A percentile compares a stretch with the other conserved stretches of the same genome.
Evolutionary conservation across 2,888 invertebrate genomes (phyloP).

Genomic region (Poecilobothrus nobilitatus): DNA sequence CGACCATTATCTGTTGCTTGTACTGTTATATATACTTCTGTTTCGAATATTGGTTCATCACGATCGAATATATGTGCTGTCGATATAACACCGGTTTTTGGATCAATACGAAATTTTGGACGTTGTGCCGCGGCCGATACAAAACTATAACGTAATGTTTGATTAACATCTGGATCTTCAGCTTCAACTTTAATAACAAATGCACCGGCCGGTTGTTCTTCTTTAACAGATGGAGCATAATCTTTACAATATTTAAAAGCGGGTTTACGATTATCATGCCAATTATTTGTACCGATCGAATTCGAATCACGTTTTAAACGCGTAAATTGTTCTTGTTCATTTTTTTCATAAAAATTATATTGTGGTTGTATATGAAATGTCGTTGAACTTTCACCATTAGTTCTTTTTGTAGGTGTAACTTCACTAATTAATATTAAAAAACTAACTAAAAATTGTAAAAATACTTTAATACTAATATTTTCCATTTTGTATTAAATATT

Average conservation of each 20-base stretch:
- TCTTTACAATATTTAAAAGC: conserved; percentile 73
- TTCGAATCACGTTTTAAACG: conserved; percentile 4
- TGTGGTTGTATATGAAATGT: neutral
- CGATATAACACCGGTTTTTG: conserved; percentile 63
- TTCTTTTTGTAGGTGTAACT: neutral
- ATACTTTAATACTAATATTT: neutral
- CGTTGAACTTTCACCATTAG: neutral
- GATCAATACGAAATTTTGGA: conserved; percentile 70
- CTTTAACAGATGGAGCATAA: conserved; percentile 73
- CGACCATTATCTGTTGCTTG: conserved; percentile 88
- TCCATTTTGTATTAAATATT: neutral
- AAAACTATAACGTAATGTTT: conserved; percentile 75
- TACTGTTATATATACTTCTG: conserved; percentile 76
- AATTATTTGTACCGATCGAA: neutral
- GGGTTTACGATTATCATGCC: conserved; percentile 72
- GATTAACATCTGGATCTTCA: conserved; percentile 57
- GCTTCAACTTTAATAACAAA: conserved; percentile 54
- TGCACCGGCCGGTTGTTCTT: conserved; percentile 64
- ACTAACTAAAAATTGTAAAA: conserved; percentile 1
- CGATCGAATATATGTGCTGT: conserved; percentile 77
- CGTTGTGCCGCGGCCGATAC: conserved; percentile 66
- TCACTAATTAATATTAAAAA: conserved; percentile 1
- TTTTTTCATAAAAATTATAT: no score
- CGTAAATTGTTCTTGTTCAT: conserved; percentile 21
- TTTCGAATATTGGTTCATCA: conserved; percentile 78